Percentiles rank a stretch among this genome's conserved stretches.
Evolutionary conservation across 2,888 invertebrate species (phyloP).

Genomic region (Melanargia galathea): DNA sequence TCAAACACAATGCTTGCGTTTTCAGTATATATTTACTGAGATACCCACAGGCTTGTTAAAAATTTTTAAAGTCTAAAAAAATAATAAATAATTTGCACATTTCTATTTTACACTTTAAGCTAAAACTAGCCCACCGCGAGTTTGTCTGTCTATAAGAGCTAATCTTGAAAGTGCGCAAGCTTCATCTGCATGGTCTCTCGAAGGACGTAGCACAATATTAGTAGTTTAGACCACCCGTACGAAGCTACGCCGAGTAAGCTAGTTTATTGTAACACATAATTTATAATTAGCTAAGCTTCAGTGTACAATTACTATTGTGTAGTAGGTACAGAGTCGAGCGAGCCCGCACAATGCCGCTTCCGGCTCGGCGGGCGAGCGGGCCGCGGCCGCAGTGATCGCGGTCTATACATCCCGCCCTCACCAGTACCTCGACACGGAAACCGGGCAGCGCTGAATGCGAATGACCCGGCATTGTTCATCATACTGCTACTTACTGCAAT

Average conservation of each 20-base stretch:
- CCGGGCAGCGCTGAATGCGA: neutral
- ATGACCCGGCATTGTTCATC: neutral
- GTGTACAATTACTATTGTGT: slow-evolving; percentile 6
- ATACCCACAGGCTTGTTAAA: no score
- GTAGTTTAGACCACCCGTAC: neutral
- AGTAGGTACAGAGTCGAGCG: neutral
- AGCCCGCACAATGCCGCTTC: neutral
- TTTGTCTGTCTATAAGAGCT: no score
- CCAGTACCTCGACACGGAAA: neutral
- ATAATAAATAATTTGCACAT: no score
- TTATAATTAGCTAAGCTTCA: neutral
- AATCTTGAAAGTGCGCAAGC: no score
- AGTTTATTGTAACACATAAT: neutral
- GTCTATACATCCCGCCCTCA: neutral
- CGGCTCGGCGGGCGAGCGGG: neutral
- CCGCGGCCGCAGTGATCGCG: no score
- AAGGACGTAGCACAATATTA: no score
- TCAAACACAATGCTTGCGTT: neutral
- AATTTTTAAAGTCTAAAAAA: no score
- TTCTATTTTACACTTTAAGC: no score
- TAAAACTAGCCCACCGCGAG: no score
- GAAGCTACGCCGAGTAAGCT: neutral
- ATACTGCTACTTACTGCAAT: neutral
- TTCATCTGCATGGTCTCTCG: no score
- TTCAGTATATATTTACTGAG: neutral